Conservation (phyloP, 2,888 invertebrate genomes). For the Nematopogon swammerdamellus region DNA sequence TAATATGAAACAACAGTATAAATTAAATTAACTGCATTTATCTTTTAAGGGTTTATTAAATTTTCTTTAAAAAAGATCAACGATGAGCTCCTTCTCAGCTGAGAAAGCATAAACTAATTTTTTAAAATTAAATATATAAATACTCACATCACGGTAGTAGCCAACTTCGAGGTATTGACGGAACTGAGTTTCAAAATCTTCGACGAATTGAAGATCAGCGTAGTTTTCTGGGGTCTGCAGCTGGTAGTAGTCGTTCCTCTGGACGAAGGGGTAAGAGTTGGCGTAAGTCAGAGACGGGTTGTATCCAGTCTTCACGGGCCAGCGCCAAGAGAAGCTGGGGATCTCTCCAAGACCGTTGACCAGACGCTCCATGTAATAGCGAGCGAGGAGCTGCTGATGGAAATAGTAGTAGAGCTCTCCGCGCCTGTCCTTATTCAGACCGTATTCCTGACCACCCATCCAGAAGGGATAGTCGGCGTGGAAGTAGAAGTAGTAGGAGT, state of each 20-base stretch:
- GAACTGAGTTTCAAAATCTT: slow-evolving; percentile 57
- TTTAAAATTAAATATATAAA: too few species aligned
- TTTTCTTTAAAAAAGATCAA: slow-evolving; percentile 1
- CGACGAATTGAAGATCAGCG: slow-evolving; percentile 52
- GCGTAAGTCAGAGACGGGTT: slow-evolving; percentile 42
- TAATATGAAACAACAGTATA: background rate
- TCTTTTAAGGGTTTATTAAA: background rate
- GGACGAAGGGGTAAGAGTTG: slow-evolving; percentile 55
- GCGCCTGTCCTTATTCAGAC: slow-evolving; percentile 49
- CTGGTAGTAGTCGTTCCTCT: slow-evolving; percentile 59
- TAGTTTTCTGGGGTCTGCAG: slow-evolving; percentile 44
- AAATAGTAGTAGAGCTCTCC: slow-evolving; percentile 64
- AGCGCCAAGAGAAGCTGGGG: slow-evolving; percentile 42
- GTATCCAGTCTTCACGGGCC: slow-evolving; percentile 40
- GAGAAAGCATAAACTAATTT: too few species aligned
- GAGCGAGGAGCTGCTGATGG: slow-evolving; percentile 65
- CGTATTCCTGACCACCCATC: slow-evolving; percentile 51
- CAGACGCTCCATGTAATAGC: slow-evolving; percentile 68
- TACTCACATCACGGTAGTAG: slow-evolving; percentile 58
- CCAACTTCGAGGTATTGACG: slow-evolving; percentile 45
- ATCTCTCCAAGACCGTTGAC: slow-evolving; percentile 61
- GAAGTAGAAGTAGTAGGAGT: slow-evolving; percentile 64
- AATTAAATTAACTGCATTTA: background rate
- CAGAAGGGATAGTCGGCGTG: slow-evolving; percentile 62
- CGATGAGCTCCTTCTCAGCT: too few species aligned